phyloP scores from a whole-genome alignment of 2,797 vertebrate genomes.

The Syngnathus acus region DNA sequence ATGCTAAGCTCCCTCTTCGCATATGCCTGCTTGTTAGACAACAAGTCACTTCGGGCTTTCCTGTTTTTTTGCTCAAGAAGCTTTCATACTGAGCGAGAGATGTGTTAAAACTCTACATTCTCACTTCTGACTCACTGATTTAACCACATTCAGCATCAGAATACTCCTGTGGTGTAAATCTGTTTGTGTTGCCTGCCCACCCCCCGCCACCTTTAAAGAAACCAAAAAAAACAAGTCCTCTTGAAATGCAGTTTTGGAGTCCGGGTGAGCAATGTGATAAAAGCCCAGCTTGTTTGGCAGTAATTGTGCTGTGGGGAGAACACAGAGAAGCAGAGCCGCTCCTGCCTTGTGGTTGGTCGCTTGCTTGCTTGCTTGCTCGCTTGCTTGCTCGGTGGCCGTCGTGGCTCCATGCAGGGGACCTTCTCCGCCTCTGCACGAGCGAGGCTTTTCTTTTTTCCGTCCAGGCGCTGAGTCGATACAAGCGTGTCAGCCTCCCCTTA shows the following conservation, averaged over 20 bases:
- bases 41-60: constrained; percentile 66
- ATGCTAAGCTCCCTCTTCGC: constrained; percentile 40
- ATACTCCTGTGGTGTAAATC: constrained; percentile 83
- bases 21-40: constrained; percentile 59
- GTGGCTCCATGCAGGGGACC: constrained; percentile 28
- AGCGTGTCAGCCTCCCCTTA: constrained; percentile 56
- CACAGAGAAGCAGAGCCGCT: constrained; percentile 38
- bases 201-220: not conserved
- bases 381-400: constrained; percentile 24
- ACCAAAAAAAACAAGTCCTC: constrained; percentile 39
- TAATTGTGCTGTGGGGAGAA: constrained; percentile 63
- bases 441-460: constrained; percentile 41
- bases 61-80: constrained; percentile 72
- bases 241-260: constrained; percentile 84
- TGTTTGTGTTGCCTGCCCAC: constrained; percentile 66
- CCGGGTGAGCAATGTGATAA: constrained; percentile 81
- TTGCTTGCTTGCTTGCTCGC: too few relatives aligned
- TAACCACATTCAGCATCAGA: constrained; percentile 83
- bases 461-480: constrained; percentile 62
- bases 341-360: not conserved
- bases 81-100: constrained; percentile 76
- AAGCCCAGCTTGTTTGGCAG: constrained; percentile 79
- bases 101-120: constrained; percentile 98
- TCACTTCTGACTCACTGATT: constrained; percentile 93
- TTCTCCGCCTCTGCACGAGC: constrained; percentile 4